Conservation (phyloP, 2,797 vertebrate species). For the Vireo griseus region DNA sequence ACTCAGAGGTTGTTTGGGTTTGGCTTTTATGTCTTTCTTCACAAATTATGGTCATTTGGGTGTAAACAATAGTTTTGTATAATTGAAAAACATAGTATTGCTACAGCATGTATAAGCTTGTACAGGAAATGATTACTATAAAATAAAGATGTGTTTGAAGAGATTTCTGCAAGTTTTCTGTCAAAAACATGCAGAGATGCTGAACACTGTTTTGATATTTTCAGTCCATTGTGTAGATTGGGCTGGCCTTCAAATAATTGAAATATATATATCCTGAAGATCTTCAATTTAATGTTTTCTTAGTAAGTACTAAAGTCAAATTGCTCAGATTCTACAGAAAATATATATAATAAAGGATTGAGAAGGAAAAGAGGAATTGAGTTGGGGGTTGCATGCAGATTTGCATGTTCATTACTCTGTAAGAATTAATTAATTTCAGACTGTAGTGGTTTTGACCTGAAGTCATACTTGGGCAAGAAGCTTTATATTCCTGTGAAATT, state of each 20-base stretch:
- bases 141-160: not conserved
- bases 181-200: not conserved
- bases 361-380: not conserved
- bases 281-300: not conserved
- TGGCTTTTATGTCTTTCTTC: not conserved
- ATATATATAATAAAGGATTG: not conserved
- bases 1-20: not conserved
- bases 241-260: not conserved
- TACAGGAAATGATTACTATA: not conserved
- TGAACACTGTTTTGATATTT: not conserved
- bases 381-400: not conserved
- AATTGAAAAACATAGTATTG: not conserved
- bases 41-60: not conserved
- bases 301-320: not conserved
- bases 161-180: not conserved
- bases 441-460: not conserved
- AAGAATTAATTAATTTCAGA: not conserved
- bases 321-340: not conserved
- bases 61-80: not conserved
- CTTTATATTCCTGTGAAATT: not conserved
- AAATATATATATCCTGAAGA: not conserved
- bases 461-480: not conserved
- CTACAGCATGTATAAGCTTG: not conserved
- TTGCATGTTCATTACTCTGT: not conserved
- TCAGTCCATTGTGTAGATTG: not conserved